Evolutionary conservation across 2,113 vertebrate genomes (phyloP).

Genomic region (Rhombomys opimus): DNA sequence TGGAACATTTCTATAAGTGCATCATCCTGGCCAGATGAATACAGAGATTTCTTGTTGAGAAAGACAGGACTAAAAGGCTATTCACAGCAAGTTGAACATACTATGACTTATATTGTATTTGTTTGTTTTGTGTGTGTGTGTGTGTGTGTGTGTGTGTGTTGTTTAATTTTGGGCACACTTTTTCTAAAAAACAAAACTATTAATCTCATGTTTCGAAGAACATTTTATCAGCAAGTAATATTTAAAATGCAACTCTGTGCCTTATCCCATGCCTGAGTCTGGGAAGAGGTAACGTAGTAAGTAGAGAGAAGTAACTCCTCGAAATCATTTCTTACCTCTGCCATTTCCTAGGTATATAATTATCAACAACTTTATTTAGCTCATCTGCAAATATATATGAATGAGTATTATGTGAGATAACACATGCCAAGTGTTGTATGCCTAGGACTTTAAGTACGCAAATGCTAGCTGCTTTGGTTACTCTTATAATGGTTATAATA

Average conservation of each 20-base stretch:
- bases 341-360: background rate
- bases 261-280: conserved; percentile 2
- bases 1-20: conserved; percentile 22
- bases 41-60: background rate
- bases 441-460: background rate
- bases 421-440: background rate
- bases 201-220: conserved; percentile 21
- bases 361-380: conserved; percentile 34
- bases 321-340: background rate
- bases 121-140: background rate
- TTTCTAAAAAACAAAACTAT: conserved; percentile 46
- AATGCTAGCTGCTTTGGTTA: conserved; percentile 8
- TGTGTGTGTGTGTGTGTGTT: no score
- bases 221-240: conserved; percentile 8
- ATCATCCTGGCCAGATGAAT: conserved; percentile 20
- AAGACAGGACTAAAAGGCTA: background rate
- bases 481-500: conserved; percentile 19
- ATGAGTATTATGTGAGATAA: conserved; percentile 26
- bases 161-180: conserved; percentile 15
- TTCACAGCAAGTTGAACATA: conserved; percentile 21
- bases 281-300: background rate
- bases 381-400: conserved; percentile 26
- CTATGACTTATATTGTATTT: background rate
- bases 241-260: conserved; percentile 35
- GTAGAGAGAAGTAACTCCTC: background rate